Percentiles rank a stretch among this genome's conserved stretches.
Evolutionary conservation across 2,113 vertebrate genomes (phyloP).

Genomic region (Microtus pennsylvanicus): DNA sequence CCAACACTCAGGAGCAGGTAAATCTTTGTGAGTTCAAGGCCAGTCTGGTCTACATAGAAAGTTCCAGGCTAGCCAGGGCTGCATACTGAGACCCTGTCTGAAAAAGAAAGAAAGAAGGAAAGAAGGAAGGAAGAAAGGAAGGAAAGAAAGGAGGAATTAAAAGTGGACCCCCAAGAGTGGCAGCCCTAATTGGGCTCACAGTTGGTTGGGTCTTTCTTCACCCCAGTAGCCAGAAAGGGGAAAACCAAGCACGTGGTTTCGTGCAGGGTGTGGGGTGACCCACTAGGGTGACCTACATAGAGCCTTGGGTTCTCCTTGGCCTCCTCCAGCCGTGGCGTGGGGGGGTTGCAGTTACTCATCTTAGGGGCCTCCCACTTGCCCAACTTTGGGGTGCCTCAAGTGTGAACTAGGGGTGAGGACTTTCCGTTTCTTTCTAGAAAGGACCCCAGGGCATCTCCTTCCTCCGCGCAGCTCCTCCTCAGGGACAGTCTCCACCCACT

Average conservation of each 20-base stretch:
- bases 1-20: background rate
- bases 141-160: background rate
- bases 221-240: constrained; percentile 5
- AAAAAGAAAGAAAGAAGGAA: background rate
- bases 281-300: constrained; percentile 70
- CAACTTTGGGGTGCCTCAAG: background rate
- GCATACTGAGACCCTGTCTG: background rate
- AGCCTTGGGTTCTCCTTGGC: background rate
- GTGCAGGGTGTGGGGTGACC: background rate
- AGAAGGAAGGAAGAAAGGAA: too few relatives aligned
- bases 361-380: background rate
- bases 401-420: background rate
- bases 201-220: background rate
- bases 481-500: background rate
- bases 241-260: constrained; percentile 43
- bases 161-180: background rate
- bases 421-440: background rate
- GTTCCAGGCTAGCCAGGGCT: background rate
- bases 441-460: background rate
- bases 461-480: background rate
- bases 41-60: background rate
- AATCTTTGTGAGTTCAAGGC: background rate
- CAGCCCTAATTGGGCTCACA: background rate
- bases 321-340: background rate
- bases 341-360: background rate